Conservation (phyloP, 2,113 vertebrate genomes). For the Benitochromis conjunctus region DNA sequence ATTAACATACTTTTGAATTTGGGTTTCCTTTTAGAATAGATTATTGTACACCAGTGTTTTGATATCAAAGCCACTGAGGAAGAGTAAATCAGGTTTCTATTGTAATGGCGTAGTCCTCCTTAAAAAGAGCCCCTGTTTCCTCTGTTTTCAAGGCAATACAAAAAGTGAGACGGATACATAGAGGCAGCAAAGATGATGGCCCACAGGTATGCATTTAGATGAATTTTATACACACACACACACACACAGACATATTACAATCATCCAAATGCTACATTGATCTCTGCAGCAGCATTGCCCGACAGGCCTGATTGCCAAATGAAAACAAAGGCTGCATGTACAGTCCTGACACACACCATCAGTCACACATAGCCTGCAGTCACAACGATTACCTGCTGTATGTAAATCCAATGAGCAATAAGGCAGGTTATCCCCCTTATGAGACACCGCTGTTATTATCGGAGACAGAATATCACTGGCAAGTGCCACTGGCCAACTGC, state of each 20-base stretch:
- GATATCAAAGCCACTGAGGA: constrained; percentile 41
- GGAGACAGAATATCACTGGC: constrained; percentile 30
- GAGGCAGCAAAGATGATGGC: constrained; percentile 40
- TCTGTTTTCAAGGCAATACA: background rate
- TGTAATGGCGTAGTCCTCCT: constrained; percentile 5
- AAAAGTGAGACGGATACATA: constrained; percentile 40
- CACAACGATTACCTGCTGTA: constrained; percentile 58
- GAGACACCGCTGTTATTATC: constrained; percentile 43
- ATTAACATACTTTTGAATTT: constrained; percentile 45
- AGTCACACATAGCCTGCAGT: constrained; percentile 56
- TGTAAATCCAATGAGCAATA: constrained; percentile 68
- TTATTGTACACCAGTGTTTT: constrained; percentile 42
- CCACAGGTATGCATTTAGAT: constrained; percentile 48
- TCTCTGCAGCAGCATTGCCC: constrained; percentile 36
- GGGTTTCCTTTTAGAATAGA: constrained; percentile 39
- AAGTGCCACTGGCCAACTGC: constrained; percentile 49
- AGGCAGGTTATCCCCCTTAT: constrained; percentile 51
- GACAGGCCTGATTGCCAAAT: constrained; percentile 46
- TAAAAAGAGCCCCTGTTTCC: background rate
- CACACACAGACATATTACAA: constrained; percentile 20
- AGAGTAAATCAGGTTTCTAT: constrained; percentile 25
- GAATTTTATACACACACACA: constrained; percentile 5
- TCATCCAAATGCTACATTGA: constrained; percentile 45
- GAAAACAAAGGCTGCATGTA: constrained; percentile 61
- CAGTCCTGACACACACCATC: constrained; percentile 62